Conservation (phyloP, 2,113 vertebrate species). For the Neolamprologus ventralis region DNA sequence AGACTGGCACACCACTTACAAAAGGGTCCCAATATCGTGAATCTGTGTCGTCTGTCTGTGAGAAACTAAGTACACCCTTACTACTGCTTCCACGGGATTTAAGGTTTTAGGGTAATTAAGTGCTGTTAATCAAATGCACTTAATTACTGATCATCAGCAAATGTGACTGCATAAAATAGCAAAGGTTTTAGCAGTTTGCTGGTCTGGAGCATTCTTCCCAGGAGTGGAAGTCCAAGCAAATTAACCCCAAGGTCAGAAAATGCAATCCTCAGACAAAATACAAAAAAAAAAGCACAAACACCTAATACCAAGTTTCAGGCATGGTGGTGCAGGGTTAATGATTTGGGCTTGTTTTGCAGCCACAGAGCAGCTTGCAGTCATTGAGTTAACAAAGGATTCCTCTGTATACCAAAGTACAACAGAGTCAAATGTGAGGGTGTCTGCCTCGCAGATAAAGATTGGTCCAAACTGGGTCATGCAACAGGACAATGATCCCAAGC, state of each 20-base stretch:
- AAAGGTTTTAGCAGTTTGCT: neutral
- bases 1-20: neutral
- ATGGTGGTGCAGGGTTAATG: neutral
- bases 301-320: neutral
- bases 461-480: neutral
- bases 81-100: neutral
- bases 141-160: neutral
- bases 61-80: neutral
- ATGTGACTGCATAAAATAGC: neutral
- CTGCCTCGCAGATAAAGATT: neutral
- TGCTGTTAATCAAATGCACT: neutral
- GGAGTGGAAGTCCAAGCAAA: neutral
- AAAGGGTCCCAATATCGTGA: neutral
- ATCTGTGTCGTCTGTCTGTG: neutral
- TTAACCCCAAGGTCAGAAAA: neutral
- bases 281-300: neutral
- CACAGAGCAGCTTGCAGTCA: neutral
- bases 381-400: neutral
- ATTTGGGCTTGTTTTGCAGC: neutral
- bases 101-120: neutral
- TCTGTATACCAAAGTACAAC: neutral
- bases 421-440: neutral
- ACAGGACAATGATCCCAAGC: neutral
- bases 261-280: neutral
- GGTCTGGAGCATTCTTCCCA: neutral